A percentile compares a stretch with the other conserved stretches of the same genome.
Conservation (phyloP, 2,113 vertebrate species). For the Rhinogobius similis region DNA sequence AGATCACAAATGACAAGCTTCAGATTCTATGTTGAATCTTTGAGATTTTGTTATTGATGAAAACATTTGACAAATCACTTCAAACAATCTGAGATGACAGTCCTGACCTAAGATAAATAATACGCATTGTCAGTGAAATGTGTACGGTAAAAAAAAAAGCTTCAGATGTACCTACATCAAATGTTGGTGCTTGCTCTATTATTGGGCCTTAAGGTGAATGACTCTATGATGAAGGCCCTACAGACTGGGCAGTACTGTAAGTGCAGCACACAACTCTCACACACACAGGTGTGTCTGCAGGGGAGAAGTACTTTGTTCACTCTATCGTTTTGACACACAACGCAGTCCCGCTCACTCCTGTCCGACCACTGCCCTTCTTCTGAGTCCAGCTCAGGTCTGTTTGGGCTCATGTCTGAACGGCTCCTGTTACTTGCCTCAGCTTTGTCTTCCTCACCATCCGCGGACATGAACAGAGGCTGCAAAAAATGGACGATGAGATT, state of each 20-base stretch:
- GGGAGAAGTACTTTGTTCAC: constrained; percentile 93
- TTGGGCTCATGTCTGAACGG: constrained; percentile 46
- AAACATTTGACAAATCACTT: no score
- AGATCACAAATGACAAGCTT: background rate
- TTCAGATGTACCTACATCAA: background rate
- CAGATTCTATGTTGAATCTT: no score
- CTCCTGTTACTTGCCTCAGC: constrained; percentile 41
- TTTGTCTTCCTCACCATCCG: constrained; percentile 63
- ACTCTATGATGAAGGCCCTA: constrained; percentile 88
- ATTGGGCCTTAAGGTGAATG: constrained; percentile 77
- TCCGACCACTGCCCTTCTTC: constrained; percentile 70
- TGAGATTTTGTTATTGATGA: no score
- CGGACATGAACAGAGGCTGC: constrained; percentile 96
- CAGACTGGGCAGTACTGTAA: constrained; percentile 96
- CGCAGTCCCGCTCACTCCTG: constrained; percentile 84
- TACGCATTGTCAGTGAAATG: no score
- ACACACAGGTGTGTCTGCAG: constrained; percentile 92
- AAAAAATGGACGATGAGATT: background rate
- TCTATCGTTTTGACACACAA: constrained; percentile 89
- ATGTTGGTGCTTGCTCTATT: background rate
- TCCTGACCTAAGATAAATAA: no score
- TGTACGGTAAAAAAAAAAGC: no score
- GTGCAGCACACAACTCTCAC: constrained; percentile 82
- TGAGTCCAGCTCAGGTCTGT: constrained; percentile 44
- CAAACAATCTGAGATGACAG: background rate